Evolutionary conservation across 2,797 vertebrate genomes (phyloP).

Genomic region (Synaphobranchus kaupii): DNA sequence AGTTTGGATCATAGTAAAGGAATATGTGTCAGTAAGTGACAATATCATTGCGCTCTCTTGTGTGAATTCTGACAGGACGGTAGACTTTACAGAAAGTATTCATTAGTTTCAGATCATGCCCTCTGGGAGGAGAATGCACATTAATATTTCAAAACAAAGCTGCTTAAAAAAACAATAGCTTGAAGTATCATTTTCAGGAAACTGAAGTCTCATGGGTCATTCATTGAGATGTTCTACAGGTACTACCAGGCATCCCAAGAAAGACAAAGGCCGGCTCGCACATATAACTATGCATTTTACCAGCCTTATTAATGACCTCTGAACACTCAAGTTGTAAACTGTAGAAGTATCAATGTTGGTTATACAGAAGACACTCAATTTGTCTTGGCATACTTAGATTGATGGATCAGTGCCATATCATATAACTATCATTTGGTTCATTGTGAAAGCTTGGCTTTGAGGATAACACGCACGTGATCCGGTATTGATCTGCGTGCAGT

Average conservation of each 20-base stretch:
- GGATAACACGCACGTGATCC: not conserved
- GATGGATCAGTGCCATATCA: not conserved
- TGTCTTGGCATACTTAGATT: not conserved
- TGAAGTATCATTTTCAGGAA: not conserved
- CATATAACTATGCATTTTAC: not conserved
- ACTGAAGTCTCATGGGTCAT: not conserved
- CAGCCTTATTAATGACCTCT: not conserved
- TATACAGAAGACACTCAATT: not conserved
- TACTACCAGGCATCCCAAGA: not conserved
- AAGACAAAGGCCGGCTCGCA: not conserved
- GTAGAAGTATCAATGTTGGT: not conserved
- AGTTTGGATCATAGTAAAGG: not conserved
- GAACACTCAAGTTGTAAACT: not conserved
- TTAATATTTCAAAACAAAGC: not conserved
- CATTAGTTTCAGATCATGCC: not conserved
- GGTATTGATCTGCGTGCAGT: not conserved
- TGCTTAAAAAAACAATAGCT: not conserved
- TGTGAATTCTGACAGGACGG: not conserved
- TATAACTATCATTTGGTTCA: not conserved
- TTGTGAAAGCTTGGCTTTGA: not conserved
- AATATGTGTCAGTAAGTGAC: not conserved
- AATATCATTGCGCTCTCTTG: not conserved
- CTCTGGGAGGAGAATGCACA: not conserved
- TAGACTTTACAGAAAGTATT: not conserved
- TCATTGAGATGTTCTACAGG: not conserved